These are phyloP conservation scores for Drosophila guanche DNA, from an alignment of 1,140 invertebrate species.

Conservation along the genomic window DNA sequence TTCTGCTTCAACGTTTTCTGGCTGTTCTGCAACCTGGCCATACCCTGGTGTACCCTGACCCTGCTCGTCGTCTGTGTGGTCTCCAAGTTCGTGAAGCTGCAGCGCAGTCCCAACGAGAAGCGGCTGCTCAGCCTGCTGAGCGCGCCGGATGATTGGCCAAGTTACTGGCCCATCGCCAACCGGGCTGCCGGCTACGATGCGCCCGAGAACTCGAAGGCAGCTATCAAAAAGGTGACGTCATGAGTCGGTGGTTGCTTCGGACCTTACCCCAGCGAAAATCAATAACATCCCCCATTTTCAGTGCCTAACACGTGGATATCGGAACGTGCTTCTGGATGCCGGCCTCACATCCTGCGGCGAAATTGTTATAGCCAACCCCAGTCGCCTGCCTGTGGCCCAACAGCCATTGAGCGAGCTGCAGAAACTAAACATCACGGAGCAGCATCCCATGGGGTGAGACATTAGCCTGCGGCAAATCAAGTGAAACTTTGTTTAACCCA, in stretches of 20 bases:
- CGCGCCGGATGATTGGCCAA: slow-evolving; percentile 64
- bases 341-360: slow-evolving; percentile 75
- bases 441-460: slow-evolving; percentile 79
- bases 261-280: slow-evolving; percentile 54
- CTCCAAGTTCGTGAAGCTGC: slow-evolving; percentile 80
- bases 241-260: slow-evolving; percentile 24
- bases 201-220: slow-evolving; percentile 80
- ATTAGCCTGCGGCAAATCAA: not conserved
- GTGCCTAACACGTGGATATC: slow-evolving; percentile 79
- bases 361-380: slow-evolving; percentile 78
- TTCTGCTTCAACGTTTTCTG: slow-evolving; percentile 80
- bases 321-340: slow-evolving; percentile 77
- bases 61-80: slow-evolving; percentile 73
- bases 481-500: not conserved
- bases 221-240: slow-evolving; percentile 77
- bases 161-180: slow-evolving; percentile 79
- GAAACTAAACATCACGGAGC: slow-evolving; percentile 73
- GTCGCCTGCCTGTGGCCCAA: slow-evolving; percentile 59
- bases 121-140: slow-evolving; percentile 63
- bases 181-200: slow-evolving; percentile 80
- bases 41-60: slow-evolving; percentile 78
- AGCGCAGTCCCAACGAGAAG: slow-evolving; percentile 76
- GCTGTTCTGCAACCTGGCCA: slow-evolving; percentile 79
- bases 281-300: slow-evolving; percentile 66
- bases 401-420: slow-evolving; percentile 69